These are phyloP conservation scores for Ranitomeya variabilis DNA, from an alignment of 2,113 vertebrate genomes.

Conservation along the genomic window DNA sequence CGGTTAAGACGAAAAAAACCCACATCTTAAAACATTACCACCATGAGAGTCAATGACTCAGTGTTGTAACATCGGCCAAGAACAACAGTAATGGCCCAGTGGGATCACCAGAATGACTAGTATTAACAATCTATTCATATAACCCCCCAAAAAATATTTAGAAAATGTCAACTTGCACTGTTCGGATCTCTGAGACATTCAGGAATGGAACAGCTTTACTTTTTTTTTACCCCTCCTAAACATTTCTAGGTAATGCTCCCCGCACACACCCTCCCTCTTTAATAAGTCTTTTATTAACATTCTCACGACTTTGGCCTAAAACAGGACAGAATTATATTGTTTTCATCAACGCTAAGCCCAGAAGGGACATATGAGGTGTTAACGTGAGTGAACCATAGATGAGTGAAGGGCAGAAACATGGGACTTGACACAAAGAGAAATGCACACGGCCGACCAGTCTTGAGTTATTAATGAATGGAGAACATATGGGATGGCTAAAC, in stretches of 20 bases:
- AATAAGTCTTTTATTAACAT: slow-evolving; percentile 14
- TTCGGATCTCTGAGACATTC: background rate
- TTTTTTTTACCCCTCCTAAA: background rate
- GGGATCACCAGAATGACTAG: slow-evolving; percentile 23
- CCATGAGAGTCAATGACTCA: slow-evolving; percentile 47
- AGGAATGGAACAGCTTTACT: background rate
- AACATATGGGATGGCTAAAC: background rate
- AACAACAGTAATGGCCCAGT: slow-evolving; percentile 29
- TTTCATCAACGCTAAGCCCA: slow-evolving; percentile 11
- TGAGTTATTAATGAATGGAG: background rate
- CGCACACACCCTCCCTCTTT: slow-evolving; percentile 1
- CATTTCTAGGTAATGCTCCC: background rate
- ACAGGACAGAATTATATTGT: background rate
- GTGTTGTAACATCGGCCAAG: slow-evolving; percentile 25
- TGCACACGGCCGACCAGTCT: background rate
- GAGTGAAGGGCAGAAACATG: slow-evolving; percentile 12
- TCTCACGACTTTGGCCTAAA: slow-evolving; percentile 3
- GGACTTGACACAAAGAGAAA: slow-evolving; percentile 7
- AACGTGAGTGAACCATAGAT: slow-evolving; percentile 21
- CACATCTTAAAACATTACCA: slow-evolving; percentile 42
- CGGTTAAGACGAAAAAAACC: slow-evolving; percentile 8
- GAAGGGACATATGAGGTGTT: background rate
- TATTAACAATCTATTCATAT: slow-evolving; percentile 35
- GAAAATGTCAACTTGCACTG: slow-evolving; percentile 9
- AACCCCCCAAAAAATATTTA: slow-evolving; percentile 40